These are phyloP conservation scores for Tamandua tetradactyla DNA, from an alignment of 2,797 vertebrate genomes.

Conservation along the genomic window DNA sequence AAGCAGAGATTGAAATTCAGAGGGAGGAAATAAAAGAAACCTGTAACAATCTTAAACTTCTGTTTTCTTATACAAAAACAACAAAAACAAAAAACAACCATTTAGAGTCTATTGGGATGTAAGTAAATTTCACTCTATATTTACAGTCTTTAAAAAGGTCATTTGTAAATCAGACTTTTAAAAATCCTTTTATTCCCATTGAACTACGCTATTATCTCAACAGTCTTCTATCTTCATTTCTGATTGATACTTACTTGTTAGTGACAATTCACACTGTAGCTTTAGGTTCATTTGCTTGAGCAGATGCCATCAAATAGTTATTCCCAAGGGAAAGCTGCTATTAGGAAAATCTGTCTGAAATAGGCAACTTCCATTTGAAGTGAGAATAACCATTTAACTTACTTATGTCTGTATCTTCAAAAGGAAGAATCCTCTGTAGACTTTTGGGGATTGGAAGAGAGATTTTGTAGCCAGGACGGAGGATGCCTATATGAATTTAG, in stretches of 20 bases:
- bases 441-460: not conserved
- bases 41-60: not conserved
- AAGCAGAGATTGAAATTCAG: not conserved
- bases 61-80: not conserved
- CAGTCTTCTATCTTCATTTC: conserved; percentile 21
- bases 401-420: not conserved
- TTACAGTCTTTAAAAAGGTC: conserved; percentile 41
- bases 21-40: conserved; percentile 12
- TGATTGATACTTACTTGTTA: conserved; percentile 35
- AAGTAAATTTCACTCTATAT: not conserved
- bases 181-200: conserved; percentile 3
- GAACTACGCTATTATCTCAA: not conserved
- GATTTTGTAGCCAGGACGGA: not conserved
- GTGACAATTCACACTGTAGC: not conserved
- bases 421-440: not conserved
- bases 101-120: not conserved
- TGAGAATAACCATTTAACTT: not conserved
- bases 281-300: conserved; percentile 21
- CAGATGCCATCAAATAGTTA: not conserved
- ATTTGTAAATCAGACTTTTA: conserved; percentile 40
- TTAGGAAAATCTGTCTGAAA: not conserved
- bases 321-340: not conserved
- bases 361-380: conserved; percentile 4
- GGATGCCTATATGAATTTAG: not conserved
- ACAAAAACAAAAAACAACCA: not conserved